Percentiles rank a stretch among this genome's conserved stretches.
Conservation (phyloP, 1,140 invertebrate genomes). For the Papilio glaucus region DNA sequence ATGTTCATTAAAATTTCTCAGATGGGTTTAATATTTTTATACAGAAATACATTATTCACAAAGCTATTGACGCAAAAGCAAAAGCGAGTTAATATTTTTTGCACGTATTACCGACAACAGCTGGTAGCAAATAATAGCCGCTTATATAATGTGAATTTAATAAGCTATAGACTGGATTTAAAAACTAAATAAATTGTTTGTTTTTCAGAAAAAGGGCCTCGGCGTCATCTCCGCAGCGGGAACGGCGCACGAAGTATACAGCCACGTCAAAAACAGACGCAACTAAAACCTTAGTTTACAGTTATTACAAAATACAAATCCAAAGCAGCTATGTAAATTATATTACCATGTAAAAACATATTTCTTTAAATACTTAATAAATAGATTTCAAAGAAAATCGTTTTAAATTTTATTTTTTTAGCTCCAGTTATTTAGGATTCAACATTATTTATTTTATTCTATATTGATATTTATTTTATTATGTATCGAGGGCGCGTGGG, state of each 20-base stretch:
- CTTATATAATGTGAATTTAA: no score
- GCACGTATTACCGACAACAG: no score
- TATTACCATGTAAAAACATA: neutral
- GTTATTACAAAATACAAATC: neutral
- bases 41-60: no score
- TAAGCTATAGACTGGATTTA: no score
- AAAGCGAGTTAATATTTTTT: neutral
- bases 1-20: no score
- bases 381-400: neutral
- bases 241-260: slow-evolving; percentile 50
- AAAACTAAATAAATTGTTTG: neutral
- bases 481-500: neutral
- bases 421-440: neutral
- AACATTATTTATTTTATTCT: neutral
- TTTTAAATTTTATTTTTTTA: neutral
- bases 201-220: slow-evolving; percentile 49
- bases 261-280: slow-evolving; percentile 44
- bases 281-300: slow-evolving; percentile 1
- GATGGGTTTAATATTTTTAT: no score
- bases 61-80: no score
- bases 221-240: slow-evolving; percentile 46
- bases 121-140: no score
- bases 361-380: neutral
- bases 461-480: neutral
- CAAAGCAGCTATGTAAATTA: neutral